Evolutionary conservation across 2,888 invertebrate genomes (phyloP), one percentile per base, ranked within the genome.

Genomic region (Napeogenes inachia): DNA sequence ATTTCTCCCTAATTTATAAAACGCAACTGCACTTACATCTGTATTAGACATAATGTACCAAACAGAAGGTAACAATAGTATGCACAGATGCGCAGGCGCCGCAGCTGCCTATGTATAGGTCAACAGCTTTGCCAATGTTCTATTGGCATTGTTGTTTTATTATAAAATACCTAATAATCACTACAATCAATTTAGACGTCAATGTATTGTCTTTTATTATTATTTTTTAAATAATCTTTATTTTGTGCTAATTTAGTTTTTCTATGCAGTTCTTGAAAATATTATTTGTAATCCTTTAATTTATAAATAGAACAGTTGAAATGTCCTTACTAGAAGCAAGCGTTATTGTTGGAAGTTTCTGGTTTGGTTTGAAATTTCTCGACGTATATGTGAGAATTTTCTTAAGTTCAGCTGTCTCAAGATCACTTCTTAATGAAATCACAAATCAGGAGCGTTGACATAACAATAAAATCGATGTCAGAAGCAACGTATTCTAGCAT

Each of bases 401-500:
- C 30, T 50, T 30, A 10, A 12, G 12, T 30, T 55, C 53, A 21
- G 45, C 13, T 10, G 5, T 54, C 30, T 63, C 57, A 57, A 60
- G 61, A 64, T 21, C 45, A 61, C 46, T 30, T 55, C 30, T 50
- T 61, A 68, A 69, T 64, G 63, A 67, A 68, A 62, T 61, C 69
- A 69, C 67, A 67, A 72, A 67, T 68, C 62, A 60, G 62, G 67
- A 66, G 57, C 60, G 65, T 64, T 67, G 75, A 76, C 75, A 71
- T 72, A 75, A 81, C 81, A 85, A 82, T 82, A 75, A 79, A 81
- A 79, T 84, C 81, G 77, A 84, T 80, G 83, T 81, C 79, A 78
- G 79, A 80, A 76, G 74, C 77, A 90, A 90, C 89, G 89, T 84
- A 89, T 89, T 89, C 87, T 87, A 87, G 87, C 89, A 90, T 90